These are phyloP conservation scores for Leptinotarsa undecemlineata DNA, from an alignment of 1,140 invertebrate genomes.

Conservation along the genomic window DNA sequence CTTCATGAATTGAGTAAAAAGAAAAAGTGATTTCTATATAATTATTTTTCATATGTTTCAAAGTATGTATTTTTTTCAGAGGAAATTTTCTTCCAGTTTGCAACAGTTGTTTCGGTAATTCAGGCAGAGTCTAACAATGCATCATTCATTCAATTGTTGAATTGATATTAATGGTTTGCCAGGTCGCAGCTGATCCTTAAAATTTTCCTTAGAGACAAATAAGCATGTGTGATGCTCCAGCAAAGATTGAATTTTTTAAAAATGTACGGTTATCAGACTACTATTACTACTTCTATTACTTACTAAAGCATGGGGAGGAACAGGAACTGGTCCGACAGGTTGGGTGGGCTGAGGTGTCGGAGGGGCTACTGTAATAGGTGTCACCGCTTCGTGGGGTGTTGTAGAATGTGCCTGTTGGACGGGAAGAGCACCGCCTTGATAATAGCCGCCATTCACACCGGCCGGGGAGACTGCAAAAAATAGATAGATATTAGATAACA, in stretches of 20 bases:
- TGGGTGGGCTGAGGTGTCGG: constrained; percentile 56
- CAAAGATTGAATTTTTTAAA: background rate
- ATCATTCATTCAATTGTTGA: background rate
- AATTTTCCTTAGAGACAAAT: background rate
- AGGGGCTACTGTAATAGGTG: constrained; percentile 56
- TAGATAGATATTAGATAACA: background rate
- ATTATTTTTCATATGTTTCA: too few relatives aligned
- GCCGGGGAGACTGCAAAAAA: constrained; percentile 57
- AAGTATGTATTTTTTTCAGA: too few relatives aligned
- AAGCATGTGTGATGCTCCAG: background rate
- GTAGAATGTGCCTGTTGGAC: constrained; percentile 77
- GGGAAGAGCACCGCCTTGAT: constrained; percentile 67
- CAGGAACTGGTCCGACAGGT: constrained; percentile 52
- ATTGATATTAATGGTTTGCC: background rate
- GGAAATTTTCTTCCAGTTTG: too few relatives aligned
- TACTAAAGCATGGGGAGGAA: constrained; percentile 53
- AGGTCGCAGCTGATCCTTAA: background rate
- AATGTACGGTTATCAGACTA: background rate
- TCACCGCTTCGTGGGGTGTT: constrained; percentile 70
- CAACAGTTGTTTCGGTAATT: too few relatives aligned
- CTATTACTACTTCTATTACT: constrained; percentile 45
- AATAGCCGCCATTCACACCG: constrained; percentile 73
- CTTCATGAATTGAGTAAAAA: too few relatives aligned
- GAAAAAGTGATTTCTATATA: too few relatives aligned
- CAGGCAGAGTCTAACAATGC: too few relatives aligned